Percentiles rank a stretch among this genome's conserved stretches.
Conservation (phyloP, 2,888 invertebrate species). For the Diarsia dahlii region DNA sequence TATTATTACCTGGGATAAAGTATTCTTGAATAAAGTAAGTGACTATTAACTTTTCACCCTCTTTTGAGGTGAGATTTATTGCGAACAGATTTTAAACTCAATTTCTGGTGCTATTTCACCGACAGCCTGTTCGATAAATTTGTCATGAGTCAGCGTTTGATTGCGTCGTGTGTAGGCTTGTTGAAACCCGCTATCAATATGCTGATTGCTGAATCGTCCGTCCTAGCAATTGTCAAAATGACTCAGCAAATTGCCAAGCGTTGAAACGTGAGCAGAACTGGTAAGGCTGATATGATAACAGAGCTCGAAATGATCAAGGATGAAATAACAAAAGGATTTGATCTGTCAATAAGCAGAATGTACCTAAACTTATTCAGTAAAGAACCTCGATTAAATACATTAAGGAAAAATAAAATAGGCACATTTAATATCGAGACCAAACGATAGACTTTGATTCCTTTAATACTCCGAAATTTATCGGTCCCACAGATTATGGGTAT, state of each 20-base stretch:
- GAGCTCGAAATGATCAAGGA: slow-evolving; percentile 2
- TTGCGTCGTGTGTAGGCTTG: slow-evolving; percentile 28
- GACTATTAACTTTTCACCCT: slow-evolving; percentile 51
- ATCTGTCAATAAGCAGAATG: not conserved
- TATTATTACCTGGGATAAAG: slow-evolving; percentile 51
- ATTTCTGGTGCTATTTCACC: slow-evolving; percentile 16
- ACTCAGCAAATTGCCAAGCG: slow-evolving; percentile 22
- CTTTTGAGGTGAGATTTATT: slow-evolving; percentile 32
- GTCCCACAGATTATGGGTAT: slow-evolving; percentile 50
- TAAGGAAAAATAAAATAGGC: slow-evolving; percentile 6
- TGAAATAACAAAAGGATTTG: not conserved
- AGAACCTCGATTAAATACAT: slow-evolving; percentile 5
- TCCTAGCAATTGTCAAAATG: slow-evolving; percentile 30
- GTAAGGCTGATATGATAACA: slow-evolving; percentile 9
- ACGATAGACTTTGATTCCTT: slow-evolving; percentile 9
- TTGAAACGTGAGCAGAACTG: slow-evolving; percentile 12
- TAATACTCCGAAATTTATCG: slow-evolving; percentile 36
- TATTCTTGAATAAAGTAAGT: slow-evolving; percentile 41
- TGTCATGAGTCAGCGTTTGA: slow-evolving; percentile 30
- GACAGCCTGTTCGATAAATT: slow-evolving; percentile 5
- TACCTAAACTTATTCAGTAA: slow-evolving; percentile 3
- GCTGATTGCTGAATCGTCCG: slow-evolving; percentile 33
- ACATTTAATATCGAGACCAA: slow-evolving; percentile 28
- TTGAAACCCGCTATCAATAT: slow-evolving; percentile 27
- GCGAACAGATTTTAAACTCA: slow-evolving; percentile 5